Percentiles rank a stretch among this genome's conserved stretches.
These are phyloP conservation scores for Cheilosia scutellata DNA, from an alignment of 2,888 invertebrate genomes.

Conservation along the genomic window DNA sequence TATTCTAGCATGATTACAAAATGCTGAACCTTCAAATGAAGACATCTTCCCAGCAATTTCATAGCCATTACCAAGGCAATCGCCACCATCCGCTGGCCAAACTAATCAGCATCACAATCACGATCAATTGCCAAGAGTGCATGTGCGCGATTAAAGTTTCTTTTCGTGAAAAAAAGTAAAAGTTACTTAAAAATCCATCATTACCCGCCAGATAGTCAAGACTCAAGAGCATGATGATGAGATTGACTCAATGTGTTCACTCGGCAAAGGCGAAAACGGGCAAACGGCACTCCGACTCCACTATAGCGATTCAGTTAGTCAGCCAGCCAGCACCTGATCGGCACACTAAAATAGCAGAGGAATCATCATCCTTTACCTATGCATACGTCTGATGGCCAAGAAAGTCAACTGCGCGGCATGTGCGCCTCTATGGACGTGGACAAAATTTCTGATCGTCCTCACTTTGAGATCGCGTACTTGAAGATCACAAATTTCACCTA, in stretches of 20 bases:
- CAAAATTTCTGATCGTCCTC: slow-evolving; percentile 59
- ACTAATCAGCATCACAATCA: slow-evolving; percentile 71
- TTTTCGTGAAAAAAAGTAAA: slow-evolving; percentile 72
- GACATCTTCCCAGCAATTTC: slow-evolving; percentile 56
- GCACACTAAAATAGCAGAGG: slow-evolving; percentile 65
- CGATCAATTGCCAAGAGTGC: slow-evolving; percentile 49
- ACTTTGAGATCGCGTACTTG: slow-evolving; percentile 19
- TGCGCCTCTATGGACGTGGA: slow-evolving; percentile 54
- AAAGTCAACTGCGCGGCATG: slow-evolving; percentile 36
- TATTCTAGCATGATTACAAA: slow-evolving; percentile 18
- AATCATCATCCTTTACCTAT: slow-evolving; percentile 47
- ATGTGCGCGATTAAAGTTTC: slow-evolving; percentile 57
- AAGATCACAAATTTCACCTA: slow-evolving; percentile 57
- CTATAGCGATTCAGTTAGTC: slow-evolving; percentile 19
- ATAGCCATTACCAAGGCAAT: slow-evolving; percentile 55
- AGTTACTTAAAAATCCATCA: slow-evolving; percentile 74
- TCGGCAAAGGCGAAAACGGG: slow-evolving; percentile 38
- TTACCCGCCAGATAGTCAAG: slow-evolving; percentile 38
- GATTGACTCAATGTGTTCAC: slow-evolving; percentile 50
- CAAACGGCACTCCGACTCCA: slow-evolving; percentile 22
- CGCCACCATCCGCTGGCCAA: slow-evolving; percentile 35
- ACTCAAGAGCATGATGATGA: slow-evolving; percentile 42
- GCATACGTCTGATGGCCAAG: slow-evolving; percentile 17
- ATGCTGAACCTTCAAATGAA: slow-evolving; percentile 40
- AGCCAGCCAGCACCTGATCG: slow-evolving; percentile 61